Evolutionary conservation across 2,113 vertebrate genomes (phyloP).

Genomic region (Egretta garzetta): DNA sequence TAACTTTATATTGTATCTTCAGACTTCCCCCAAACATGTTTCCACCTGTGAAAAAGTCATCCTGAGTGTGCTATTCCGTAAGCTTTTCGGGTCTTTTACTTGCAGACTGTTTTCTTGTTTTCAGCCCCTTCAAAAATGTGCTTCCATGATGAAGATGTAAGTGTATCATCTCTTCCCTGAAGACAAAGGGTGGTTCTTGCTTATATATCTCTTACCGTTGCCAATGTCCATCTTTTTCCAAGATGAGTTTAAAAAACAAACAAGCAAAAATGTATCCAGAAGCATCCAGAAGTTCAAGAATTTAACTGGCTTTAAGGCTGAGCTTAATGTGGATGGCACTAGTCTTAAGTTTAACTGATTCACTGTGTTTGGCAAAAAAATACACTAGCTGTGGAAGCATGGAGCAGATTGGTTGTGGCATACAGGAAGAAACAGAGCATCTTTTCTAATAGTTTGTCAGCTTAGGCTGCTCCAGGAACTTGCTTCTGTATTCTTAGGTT

Average conservation of each 20-base stretch:
- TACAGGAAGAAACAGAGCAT: neutral
- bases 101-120: neutral
- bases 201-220: neutral
- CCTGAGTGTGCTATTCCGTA: neutral
- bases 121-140: neutral
- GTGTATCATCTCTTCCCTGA: neutral
- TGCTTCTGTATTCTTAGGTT: neutral
- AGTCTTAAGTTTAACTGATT: neutral
- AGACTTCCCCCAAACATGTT: neutral
- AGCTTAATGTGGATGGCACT: neutral
- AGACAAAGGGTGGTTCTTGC: neutral
- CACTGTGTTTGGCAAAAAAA: neutral
- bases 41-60: neutral
- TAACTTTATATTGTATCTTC: neutral
- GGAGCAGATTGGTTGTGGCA: neutral
- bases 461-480: neutral
- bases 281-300: neutral
- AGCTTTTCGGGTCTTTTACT: neutral
- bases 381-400: neutral
- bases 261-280: neutral
- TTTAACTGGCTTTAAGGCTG: neutral
- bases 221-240: neutral
- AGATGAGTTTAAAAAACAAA: neutral
- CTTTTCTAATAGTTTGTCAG: neutral
- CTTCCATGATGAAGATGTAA: neutral